A percentile compares a stretch with the other conserved stretches of the same genome.
Evolutionary conservation across 2,797 vertebrate species (phyloP).

Genomic region (Enteromius unitaeniatus): DNA sequence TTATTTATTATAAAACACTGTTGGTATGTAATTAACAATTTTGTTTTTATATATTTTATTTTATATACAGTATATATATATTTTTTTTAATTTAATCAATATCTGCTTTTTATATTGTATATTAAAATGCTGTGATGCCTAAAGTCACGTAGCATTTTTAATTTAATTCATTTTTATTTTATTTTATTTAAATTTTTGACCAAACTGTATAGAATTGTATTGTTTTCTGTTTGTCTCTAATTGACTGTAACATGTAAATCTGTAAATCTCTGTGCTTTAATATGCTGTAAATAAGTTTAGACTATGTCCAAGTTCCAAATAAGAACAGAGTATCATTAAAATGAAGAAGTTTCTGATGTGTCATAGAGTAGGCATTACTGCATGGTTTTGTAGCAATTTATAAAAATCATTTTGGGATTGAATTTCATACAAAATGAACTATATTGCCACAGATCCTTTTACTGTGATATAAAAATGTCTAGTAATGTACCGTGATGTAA

Average conservation of each 20-base stretch:
- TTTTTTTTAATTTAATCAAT: background rate
- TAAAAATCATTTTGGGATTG: background rate
- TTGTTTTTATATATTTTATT: too few species aligned
- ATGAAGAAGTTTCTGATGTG: background rate
- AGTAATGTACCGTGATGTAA: background rate
- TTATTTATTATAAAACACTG: too few species aligned
- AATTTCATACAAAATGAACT: background rate
- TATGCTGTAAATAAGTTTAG: background rate
- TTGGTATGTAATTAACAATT: too few species aligned
- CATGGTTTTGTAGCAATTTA: background rate
- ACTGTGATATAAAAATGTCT: background rate
- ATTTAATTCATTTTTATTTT: background rate
- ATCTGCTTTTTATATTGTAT: background rate
- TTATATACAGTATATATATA: too few species aligned
- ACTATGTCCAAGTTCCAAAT: background rate
- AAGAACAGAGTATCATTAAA: background rate
- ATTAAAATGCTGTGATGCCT: background rate
- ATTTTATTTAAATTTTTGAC: background rate
- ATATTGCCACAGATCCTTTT: background rate
- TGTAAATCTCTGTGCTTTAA: background rate
- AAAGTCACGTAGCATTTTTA: background rate
- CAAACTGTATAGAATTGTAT: background rate
- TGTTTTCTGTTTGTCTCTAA: background rate
- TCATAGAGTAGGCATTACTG: background rate
- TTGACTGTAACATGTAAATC: background rate